Evolutionary conservation across 1,140 invertebrate genomes (phyloP).

Genomic region (Charaxes varanes): DNA sequence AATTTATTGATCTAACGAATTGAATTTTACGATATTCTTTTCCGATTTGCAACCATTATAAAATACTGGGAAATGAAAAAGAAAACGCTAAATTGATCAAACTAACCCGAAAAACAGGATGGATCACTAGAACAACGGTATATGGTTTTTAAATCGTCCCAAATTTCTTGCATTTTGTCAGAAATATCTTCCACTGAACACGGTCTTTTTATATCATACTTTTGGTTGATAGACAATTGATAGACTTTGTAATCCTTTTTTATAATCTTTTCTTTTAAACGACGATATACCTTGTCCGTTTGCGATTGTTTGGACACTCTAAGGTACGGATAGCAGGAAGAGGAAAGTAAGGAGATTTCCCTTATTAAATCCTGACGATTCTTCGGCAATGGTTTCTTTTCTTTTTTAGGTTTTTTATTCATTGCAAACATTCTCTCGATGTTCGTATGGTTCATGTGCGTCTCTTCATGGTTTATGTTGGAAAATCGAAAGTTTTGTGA

Average conservation of each 20-base stretch:
- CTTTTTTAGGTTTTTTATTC: constrained; percentile 14
- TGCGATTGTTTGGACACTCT: constrained; percentile 32
- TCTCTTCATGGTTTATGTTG: neutral
- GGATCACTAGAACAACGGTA: constrained; percentile 45
- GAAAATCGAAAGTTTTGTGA: constrained; percentile 15
- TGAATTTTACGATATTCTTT: too few relatives aligned
- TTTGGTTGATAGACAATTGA: constrained; percentile 28
- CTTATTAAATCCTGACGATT: constrained; percentile 26
- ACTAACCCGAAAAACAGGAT: constrained; percentile 46
- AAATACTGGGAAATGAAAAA: too few relatives aligned
- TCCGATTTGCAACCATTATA: too few relatives aligned
- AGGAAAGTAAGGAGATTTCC: constrained; percentile 23
- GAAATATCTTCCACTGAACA: constrained; percentile 26
- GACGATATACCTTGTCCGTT: constrained; percentile 24
- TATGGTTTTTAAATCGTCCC: constrained; percentile 43
- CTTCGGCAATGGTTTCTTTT: constrained; percentile 18
- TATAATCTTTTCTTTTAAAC: constrained; percentile 6
- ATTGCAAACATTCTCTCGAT: constrained; percentile 3
- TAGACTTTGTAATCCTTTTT: constrained; percentile 31
- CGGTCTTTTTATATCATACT: constrained; percentile 21
- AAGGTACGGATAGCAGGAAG: too few relatives aligned
- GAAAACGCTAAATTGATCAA: neutral
- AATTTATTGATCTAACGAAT: too few relatives aligned
- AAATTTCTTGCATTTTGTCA: constrained; percentile 8
- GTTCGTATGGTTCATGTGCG: constrained; percentile 3